Percentiles rank a stretch among this genome's conserved stretches.
phyloP scores from a whole-genome alignment of 2,113 vertebrate genomes.

The Neopipo cinnamomea region DNA sequence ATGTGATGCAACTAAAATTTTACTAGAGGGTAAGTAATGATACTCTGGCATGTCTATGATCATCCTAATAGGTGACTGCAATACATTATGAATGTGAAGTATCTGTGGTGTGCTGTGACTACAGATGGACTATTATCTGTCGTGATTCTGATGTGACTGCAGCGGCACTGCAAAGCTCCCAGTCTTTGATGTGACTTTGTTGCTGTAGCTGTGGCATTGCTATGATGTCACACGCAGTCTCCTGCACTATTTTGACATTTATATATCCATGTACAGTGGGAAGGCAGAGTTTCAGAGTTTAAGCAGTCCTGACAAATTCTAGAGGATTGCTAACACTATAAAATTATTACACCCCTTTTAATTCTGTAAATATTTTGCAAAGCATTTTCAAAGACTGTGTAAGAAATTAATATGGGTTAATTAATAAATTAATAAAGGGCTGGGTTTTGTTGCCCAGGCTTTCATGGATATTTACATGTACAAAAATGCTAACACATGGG shows the following conservation, averaged over 20 bases:
- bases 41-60: background rate
- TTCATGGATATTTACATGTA: background rate
- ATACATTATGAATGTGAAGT: background rate
- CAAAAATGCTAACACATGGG: background rate
- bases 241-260: background rate
- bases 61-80: background rate
- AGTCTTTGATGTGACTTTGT: background rate
- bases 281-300: background rate
- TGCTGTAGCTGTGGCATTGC: background rate
- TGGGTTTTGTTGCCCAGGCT: background rate
- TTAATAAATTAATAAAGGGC: no score
- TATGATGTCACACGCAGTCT: rapidly evolving
- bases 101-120: background rate
- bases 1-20: background rate
- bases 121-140: background rate
- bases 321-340: background rate
- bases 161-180: background rate
- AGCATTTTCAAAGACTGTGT: background rate
- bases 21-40: background rate
- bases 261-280: rapidly evolving
- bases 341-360: background rate
- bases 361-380: background rate
- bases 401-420: background rate
- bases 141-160: background rate
- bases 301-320: background rate